Conservation (phyloP, 1,140 invertebrate genomes). For the Drosophila grimshawi region DNA sequence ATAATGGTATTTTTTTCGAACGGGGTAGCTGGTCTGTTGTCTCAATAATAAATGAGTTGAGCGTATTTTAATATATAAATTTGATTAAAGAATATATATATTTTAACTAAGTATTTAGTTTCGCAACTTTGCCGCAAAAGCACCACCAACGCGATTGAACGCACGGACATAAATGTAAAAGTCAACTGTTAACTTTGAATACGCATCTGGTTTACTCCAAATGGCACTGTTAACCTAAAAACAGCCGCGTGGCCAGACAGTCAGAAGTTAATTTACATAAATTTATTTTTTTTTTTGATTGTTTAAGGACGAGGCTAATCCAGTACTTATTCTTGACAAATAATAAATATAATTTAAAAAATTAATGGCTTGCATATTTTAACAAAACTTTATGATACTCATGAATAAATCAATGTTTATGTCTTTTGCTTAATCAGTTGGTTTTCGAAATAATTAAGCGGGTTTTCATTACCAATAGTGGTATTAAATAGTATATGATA, state of each 20-base stretch:
- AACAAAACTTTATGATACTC: no score
- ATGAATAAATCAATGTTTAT: no score
- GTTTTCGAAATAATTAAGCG: no score
- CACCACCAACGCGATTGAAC: slow-evolving; percentile 41
- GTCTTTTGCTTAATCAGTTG: no score
- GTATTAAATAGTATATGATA: no score
- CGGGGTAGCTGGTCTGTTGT: background rate
- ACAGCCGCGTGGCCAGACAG: slow-evolving; percentile 23
- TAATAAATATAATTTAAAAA: no score
- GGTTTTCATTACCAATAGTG: no score
- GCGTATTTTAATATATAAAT: background rate
- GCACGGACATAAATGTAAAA: slow-evolving; percentile 39
- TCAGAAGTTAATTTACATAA: slow-evolving; percentile 25
- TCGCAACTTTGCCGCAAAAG: slow-evolving; percentile 26
- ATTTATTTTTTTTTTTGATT: background rate
- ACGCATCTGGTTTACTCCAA: slow-evolving; percentile 29
- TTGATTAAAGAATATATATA: background rate
- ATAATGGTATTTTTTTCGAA: slow-evolving; percentile 3
- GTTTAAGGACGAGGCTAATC: background rate
- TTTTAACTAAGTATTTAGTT: slow-evolving; percentile 9
- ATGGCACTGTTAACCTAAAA: slow-evolving; percentile 33
- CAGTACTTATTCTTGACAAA: no score
- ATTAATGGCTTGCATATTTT: no score
- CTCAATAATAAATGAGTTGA: slow-evolving; percentile 8
- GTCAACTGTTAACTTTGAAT: slow-evolving; percentile 8